These are phyloP conservation scores for Chromoteleia sp. DNA, from an alignment of 2,888 invertebrate species.

Conservation along the genomic window DNA sequence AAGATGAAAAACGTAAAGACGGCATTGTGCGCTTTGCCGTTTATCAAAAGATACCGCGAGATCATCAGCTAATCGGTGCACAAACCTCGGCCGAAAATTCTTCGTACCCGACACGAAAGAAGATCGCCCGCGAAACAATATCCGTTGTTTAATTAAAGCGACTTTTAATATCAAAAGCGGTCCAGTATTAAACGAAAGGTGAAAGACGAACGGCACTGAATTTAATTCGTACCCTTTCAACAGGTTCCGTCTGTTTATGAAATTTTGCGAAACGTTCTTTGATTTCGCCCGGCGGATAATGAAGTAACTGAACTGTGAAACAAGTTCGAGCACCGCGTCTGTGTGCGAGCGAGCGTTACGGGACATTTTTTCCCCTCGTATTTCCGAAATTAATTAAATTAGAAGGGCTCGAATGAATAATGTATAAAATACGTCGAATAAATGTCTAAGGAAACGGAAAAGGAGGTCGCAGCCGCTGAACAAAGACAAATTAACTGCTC, in stretches of 20 bases:
- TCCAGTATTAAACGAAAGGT: conserved; percentile 16
- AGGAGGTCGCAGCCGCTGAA: conserved; percentile 71
- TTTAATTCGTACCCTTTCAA: conserved; percentile 26
- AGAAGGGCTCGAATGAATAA: conserved; percentile 34
- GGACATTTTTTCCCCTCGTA: background rate
- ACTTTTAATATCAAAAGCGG: conserved; percentile 32
- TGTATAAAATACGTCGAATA: conserved; percentile 49
- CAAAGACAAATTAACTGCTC: conserved; percentile 80
- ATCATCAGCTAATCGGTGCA: conserved; percentile 5
- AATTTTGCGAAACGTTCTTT: conserved; percentile 28
- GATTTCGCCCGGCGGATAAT: conserved; percentile 27
- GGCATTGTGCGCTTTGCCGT: conserved; percentile 17
- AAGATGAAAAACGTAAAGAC: background rate
- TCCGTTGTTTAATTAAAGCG: conserved; percentile 46
- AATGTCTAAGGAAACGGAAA: conserved; percentile 53
- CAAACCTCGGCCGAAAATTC: conserved; percentile 11
- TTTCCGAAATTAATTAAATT: conserved; percentile 46
- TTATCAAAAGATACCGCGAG: conserved; percentile 30
- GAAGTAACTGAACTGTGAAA: conserved; percentile 22
- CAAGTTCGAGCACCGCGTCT: conserved; percentile 6
- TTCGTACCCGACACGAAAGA: background rate
- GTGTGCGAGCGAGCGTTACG: background rate
- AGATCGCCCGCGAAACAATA: conserved; percentile 33
- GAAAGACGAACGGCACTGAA: conserved; percentile 15
- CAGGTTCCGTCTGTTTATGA: conserved; percentile 39